These are phyloP conservation scores for Corythoichthys haematopterus DNA, from an alignment of 2,113 vertebrate genomes.

Conservation along the genomic window DNA sequence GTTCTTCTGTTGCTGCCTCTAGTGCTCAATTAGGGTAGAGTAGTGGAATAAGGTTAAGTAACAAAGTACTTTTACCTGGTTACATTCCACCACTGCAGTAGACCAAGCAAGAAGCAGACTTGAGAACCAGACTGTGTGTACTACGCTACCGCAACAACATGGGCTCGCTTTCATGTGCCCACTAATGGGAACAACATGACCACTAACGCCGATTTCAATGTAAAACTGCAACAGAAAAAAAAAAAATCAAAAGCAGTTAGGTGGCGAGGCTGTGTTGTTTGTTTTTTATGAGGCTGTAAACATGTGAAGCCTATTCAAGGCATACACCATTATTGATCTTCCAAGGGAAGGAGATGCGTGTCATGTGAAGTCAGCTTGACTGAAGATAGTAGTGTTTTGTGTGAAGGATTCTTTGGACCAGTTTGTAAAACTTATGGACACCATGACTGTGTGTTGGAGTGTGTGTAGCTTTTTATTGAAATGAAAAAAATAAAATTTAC, in stretches of 20 bases:
- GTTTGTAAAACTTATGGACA: too few species aligned
- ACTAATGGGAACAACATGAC: constrained; percentile 94
- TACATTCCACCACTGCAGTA: constrained; percentile 25
- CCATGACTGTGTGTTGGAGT: too few species aligned
- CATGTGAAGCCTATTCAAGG: neutral
- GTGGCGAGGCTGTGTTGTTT: neutral
- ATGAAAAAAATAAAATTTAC: too few species aligned
- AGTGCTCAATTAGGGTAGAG: too few species aligned
- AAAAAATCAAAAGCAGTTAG: neutral
- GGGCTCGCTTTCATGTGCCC: constrained; percentile 86
- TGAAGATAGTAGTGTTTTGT: neutral
- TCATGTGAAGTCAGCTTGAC: neutral
- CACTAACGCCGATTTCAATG: constrained; percentile 82
- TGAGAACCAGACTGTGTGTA: constrained; percentile 63
- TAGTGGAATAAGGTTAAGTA: too few species aligned
- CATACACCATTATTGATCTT: neutral
- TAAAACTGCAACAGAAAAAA: constrained; percentile 22
- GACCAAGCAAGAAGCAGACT: constrained; percentile 68
- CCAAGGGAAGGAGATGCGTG: neutral
- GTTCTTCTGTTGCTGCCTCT: too few species aligned
- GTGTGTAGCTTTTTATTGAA: too few species aligned
- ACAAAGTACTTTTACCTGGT: too few species aligned
- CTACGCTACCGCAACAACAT: constrained; percentile 86
- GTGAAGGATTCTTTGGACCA: neutral
- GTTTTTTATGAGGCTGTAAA: neutral